Base-by-base conservation (phyloP, 2,113 vertebrate species). In the Tylochromis polylepis region DNA sequence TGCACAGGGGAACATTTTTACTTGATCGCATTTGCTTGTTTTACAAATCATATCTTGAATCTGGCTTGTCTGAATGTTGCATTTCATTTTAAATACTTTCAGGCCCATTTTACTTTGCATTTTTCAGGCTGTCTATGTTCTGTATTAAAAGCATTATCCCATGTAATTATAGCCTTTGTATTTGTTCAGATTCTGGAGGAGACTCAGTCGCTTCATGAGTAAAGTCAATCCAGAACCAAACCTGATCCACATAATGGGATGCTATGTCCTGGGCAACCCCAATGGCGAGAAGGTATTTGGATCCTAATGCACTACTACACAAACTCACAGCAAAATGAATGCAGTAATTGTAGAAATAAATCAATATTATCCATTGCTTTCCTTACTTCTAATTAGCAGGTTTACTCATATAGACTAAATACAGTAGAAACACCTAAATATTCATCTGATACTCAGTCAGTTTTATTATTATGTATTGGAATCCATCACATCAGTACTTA, bases 181-280 rank as follows among this genome's bases (percentile, higher is more conserved):
- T 88, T 78, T 65, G 81, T 62, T 41, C 93, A 99, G 99, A 94
- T 99, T 99, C 95, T 99, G 98, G 99, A 99, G 97, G 95, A 96
- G 97, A 70, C 92, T 99, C 90, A 98, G 98, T 92, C 96, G 97
- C 41, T 95, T 99, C 87, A 99, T 99, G 99, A 99, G 98, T 94
- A 99, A 99, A 95, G 84, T 98, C 89, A 99, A 99, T 96, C 97
- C 99, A 1, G 97, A 99, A 92, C 98, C 98, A 36, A 99, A 99
- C 83, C 91, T 99, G 90, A 97, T 99, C 89, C 98, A 99, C 89
- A 96, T 99, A 89, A 99, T 99, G 98, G 99, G 99, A 93, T 99
- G 98, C 93, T 99, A 99, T 14, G 97, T 99, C 55, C 95, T 99
- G 90, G 99, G 99, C 81, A 99, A 99, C 96, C 98, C 98, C 84